Evolutionary conservation across 2,797 vertebrate species (phyloP), one percentile per base, ranked within the genome.

Genomic region (Garrulus glandarius): DNA sequence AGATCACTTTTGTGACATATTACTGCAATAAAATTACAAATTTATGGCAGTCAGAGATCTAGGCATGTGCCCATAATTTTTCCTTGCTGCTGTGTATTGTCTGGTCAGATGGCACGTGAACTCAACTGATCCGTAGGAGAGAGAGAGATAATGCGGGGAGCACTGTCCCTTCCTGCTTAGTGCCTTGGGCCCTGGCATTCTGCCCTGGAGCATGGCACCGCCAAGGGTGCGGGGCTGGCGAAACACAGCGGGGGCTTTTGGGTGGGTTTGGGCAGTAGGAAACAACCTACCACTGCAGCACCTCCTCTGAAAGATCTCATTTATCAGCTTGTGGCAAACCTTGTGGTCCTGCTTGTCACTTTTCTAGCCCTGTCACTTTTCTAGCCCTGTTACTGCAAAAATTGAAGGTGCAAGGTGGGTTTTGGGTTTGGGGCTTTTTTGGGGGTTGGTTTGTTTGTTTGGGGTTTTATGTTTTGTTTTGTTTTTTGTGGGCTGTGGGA

Each of bases 21-120:
- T 84, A 60, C 70, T 57, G 83, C 80, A 95, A 86, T 95, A 77
- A 94, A 95, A 87, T 70, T n/a, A 52, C 4, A 37, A 37, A 83
- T 96, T 89, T 92, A 89, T 82, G 74, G n/a, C 52, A 82, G 59
- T 69, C 56, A 43, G 71, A 67, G 64, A 80, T 61, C 47, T 59
- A 72, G 70, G 76, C 67, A 16, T 7, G 24, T 68, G 49, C 87
- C 70, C 9, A 3, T 93, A 91, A 75, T 70, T 92, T 92, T 44
- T 91, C 53, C 61, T 88, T 46, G 15, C 41, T 70, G 63, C 63
- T 75, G 20, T 46, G 34, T 80, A 4, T 92, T 88, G 67, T 70
- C 74, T 1, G 4, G 67, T 56, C 50, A 17, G 49, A 32, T 74
- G 56, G 47, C 30, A 5, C 10, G 7, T 57, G 56, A 95, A n/a